A percentile compares a stretch with the other conserved stretches of the same genome.
Evolutionary conservation across 1,140 invertebrate genomes (phyloP).

Genomic region (Scaptomyza montana): DNA sequence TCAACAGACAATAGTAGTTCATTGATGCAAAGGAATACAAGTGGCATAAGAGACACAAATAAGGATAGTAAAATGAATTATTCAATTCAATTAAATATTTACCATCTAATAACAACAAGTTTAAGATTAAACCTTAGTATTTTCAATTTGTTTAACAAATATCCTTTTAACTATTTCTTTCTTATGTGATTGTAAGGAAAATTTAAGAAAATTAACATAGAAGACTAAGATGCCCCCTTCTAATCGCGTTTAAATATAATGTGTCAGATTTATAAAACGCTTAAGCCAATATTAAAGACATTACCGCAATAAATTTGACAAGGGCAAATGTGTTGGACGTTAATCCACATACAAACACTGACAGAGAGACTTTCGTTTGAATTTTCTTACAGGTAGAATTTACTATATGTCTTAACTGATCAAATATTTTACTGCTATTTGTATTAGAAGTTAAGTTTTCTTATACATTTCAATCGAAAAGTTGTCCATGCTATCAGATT

Average conservation of each 20-base stretch:
- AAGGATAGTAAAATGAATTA: neutral
- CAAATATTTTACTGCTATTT: no score
- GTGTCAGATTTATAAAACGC: no score
- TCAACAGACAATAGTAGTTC: neutral
- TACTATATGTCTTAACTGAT: neutral
- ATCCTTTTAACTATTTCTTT: no score
- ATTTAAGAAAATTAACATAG: no score
- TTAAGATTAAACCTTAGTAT: neutral
- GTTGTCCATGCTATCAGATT: no score
- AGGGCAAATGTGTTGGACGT: neutral
- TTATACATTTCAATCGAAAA: no score
- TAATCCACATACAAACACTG: neutral
- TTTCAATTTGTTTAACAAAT: no score
- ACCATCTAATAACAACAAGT: neutral
- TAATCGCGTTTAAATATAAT: no score
- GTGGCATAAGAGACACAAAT: neutral
- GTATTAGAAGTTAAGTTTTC: no score
- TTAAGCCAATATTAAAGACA: neutral
- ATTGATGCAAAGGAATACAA: no score
- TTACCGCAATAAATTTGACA: slow-evolving; percentile 1
- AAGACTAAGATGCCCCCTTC: no score
- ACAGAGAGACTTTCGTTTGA: neutral
- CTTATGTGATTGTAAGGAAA: no score
- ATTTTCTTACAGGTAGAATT: neutral
- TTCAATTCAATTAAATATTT: neutral